Conservation (phyloP, 1,140 invertebrate species). For the Heterodera schachtii region DNA sequence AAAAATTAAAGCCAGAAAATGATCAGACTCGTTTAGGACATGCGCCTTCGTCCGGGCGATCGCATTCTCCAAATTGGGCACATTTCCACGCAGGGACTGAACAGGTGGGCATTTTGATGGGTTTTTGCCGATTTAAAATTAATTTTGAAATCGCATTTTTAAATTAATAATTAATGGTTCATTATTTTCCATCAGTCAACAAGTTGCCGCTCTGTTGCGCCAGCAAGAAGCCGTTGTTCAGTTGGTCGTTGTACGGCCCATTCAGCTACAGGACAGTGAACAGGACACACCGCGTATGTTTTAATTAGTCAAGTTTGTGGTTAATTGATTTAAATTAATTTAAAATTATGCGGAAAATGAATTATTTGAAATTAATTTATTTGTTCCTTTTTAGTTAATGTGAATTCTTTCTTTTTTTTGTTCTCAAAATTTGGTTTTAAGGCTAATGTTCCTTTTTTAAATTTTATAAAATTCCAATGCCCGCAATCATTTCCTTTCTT, state of each 20-base stretch:
- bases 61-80: slow-evolving; percentile 91
- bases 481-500: too few relatives aligned
- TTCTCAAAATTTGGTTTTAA: too few relatives aligned
- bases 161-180: background rate
- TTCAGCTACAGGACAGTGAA: slow-evolving; percentile 38
- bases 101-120: slow-evolving; percentile 56
- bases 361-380: too few relatives aligned
- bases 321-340: background rate
- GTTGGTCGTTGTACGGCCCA: slow-evolving; percentile 80
- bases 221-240: slow-evolving; percentile 63
- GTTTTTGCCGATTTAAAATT: background rate
- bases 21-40: slow-evolving; percentile 72
- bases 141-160: background rate
- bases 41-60: slow-evolving; percentile 83
- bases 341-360: too few relatives aligned
- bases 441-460: too few relatives aligned
- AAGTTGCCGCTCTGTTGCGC: slow-evolving; percentile 83
- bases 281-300: slow-evolving; percentile 52
- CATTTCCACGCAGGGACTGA: slow-evolving; percentile 85
- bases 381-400: too few relatives aligned
- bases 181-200: slow-evolving; percentile 73
- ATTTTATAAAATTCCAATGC: too few relatives aligned
- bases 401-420: too few relatives aligned
- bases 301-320: background rate
- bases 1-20: too few relatives aligned